A percentile compares a stretch with the other conserved stretches of the same genome.
These are phyloP conservation scores for Euura lappo DNA, from an alignment of 1,140 invertebrate species.

Conservation along the genomic window DNA sequence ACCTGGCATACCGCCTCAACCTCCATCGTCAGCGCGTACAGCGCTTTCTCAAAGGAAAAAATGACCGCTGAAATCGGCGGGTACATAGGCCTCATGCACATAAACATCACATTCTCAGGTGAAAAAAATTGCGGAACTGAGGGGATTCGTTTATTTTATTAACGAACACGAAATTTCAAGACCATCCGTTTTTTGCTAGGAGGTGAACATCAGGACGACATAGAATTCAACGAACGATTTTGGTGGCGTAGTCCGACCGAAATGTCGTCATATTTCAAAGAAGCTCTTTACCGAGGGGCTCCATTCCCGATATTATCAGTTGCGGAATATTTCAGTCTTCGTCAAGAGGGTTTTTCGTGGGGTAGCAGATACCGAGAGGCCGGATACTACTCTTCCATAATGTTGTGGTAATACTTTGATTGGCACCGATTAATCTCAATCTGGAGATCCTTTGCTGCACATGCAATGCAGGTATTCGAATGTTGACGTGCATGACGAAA, in stretches of 20 bases:
- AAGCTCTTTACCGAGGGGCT: slow-evolving; percentile 85
- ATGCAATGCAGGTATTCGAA: not conserved
- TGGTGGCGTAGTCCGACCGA: slow-evolving; percentile 83
- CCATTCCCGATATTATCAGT: slow-evolving; percentile 96
- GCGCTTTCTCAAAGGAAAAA: slow-evolving; percentile 89
- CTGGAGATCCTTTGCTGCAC: not conserved
- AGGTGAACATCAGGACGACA: slow-evolving; percentile 74
- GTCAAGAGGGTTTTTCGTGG: slow-evolving; percentile 96
- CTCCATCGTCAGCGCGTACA: slow-evolving; percentile 85
- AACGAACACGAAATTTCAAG: not conserved
- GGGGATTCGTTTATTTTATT: too few species aligned
- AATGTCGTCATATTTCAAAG: slow-evolving; percentile 82
- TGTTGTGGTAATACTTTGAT: slow-evolving; percentile 81
- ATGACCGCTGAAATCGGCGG: slow-evolving; percentile 88
- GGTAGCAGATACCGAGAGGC: slow-evolving; percentile 91
- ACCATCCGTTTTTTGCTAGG: slow-evolving; percentile 34
- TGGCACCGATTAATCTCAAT: not conserved
- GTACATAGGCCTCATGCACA: slow-evolving; percentile 90
- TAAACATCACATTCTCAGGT: slow-evolving; percentile 96
- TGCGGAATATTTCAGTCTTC: slow-evolving; percentile 94
- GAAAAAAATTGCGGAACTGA: slow-evolving; percentile 42
- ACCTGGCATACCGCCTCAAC: slow-evolving; percentile 92
- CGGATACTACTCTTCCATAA: slow-evolving; percentile 90
- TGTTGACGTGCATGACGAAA: not conserved
- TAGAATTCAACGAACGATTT: slow-evolving; percentile 97